Percentiles rank a stretch among this genome's conserved stretches.
Evolutionary conservation across 1,140 invertebrate genomes (phyloP).

Genomic region (Drosophila tristis): DNA sequence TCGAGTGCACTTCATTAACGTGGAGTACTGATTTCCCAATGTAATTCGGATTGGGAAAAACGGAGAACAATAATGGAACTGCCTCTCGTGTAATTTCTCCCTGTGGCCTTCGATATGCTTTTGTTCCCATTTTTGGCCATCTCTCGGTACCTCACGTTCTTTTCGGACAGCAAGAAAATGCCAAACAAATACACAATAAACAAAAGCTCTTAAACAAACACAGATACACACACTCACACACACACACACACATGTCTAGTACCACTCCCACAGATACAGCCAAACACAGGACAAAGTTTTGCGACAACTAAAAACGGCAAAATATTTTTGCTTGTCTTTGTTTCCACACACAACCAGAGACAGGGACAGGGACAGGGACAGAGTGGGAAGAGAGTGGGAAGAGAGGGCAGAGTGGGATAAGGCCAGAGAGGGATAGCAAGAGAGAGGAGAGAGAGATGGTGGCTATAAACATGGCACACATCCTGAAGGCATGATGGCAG

Average conservation of each 20-base stretch:
- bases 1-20: not conserved
- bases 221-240: slow-evolving; percentile 37
- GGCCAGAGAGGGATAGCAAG: not conserved
- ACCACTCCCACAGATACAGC: slow-evolving; percentile 2
- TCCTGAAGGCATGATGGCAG: slow-evolving; percentile 70
- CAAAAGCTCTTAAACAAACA: slow-evolving; percentile 53
- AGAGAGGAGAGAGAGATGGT: slow-evolving; percentile 7
- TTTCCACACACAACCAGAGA: slow-evolving; percentile 29
- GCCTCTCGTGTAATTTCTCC: not conserved
- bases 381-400: not conserved
- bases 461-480: slow-evolving; percentile 78
- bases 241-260: slow-evolving; percentile 24
- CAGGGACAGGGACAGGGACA: not conserved
- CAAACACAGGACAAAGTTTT: slow-evolving; percentile 61
- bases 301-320: slow-evolving; percentile 79
- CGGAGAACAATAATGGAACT: slow-evolving; percentile 16
- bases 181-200: slow-evolving; percentile 78
- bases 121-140: slow-evolving; percentile 56
- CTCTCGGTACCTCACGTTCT: slow-evolving; percentile 46
- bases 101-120: slow-evolving; percentile 30
- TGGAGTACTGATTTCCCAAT: not conserved
- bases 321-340: slow-evolving; percentile 75
- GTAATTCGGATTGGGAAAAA: slow-evolving; percentile 18
- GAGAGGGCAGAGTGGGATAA: not conserved
- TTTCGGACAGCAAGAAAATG: slow-evolving; percentile 55